A percentile compares a stretch with the other conserved stretches of the same genome.
Evolutionary conservation across 2,797 vertebrate species (phyloP).

Genomic region (Malurus splendens): DNA sequence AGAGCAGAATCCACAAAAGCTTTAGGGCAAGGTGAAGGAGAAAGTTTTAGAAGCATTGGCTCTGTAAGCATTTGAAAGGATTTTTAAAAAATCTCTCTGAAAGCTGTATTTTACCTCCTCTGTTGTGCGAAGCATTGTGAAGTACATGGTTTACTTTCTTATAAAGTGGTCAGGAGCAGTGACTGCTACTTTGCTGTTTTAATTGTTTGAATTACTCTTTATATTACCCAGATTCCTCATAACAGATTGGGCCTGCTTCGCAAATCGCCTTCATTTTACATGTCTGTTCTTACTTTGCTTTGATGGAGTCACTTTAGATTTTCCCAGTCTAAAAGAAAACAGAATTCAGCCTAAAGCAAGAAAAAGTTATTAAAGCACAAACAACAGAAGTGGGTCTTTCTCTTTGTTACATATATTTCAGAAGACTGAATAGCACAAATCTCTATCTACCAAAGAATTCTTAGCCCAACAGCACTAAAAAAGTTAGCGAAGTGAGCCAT

Average conservation of each 20-base stretch:
- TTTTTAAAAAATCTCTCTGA: neutral
- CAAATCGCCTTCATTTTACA: neutral
- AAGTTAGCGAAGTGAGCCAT: neutral
- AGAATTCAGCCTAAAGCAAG: neutral
- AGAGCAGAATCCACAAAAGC: neutral
- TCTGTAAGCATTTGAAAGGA: neutral
- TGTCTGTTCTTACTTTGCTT: neutral
- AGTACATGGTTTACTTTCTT: conserved; percentile 13
- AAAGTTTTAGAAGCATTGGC: neutral
- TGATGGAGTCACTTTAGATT: neutral
- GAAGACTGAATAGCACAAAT: neutral
- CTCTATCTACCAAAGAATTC: neutral
- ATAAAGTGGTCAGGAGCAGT: neutral
- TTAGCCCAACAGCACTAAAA: neutral
- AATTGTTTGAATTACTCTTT: neutral
- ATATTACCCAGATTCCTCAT: neutral
- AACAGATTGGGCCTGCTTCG: neutral
- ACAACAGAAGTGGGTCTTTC: neutral
- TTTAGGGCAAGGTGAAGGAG: neutral
- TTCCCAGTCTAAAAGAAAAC: neutral
- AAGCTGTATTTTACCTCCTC: neutral
- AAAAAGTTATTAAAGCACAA: neutral
- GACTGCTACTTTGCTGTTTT: neutral
- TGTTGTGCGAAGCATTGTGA: neutral
- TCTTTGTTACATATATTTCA: neutral